A percentile compares a stretch with the other conserved stretches of the same genome.
Evolutionary conservation across 1,140 invertebrate genomes (phyloP).

Genomic region (Heliconius hewitsoni): DNA sequence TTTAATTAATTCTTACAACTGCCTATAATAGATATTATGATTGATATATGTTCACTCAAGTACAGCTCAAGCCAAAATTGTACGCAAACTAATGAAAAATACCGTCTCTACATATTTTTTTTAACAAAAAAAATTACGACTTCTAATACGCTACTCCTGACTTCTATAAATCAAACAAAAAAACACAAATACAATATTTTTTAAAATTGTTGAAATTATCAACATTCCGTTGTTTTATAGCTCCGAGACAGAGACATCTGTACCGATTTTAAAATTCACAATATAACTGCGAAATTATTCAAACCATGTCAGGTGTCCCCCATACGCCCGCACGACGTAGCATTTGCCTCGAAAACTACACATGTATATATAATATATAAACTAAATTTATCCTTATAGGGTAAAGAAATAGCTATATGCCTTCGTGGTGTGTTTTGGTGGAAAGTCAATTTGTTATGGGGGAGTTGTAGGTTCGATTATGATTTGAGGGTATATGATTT

Average conservation of each 20-base stretch:
- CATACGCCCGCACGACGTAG: conserved; percentile 54
- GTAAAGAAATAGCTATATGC: background rate
- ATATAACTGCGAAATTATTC: conserved; percentile 73
- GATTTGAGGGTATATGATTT: background rate
- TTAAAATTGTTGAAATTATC: conserved; percentile 26
- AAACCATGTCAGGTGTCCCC: conserved; percentile 70
- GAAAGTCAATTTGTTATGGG: background rate
- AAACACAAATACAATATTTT: conserved; percentile 13
- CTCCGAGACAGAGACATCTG: conserved; percentile 55
- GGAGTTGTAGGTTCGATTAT: background rate
- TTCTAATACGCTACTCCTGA: background rate
- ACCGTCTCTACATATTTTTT: too few relatives aligned
- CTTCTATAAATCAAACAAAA: background rate
- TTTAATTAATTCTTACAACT: too few relatives aligned
- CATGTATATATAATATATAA: background rate
- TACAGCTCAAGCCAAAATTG: too few relatives aligned
- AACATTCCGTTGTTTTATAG: conserved; percentile 54
- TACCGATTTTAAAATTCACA: conserved; percentile 66
- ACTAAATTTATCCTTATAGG: conserved; percentile 13
- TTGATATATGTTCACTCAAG: too few relatives aligned
- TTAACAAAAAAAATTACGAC: background rate
- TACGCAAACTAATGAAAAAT: too few relatives aligned
- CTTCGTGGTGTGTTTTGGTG: background rate
- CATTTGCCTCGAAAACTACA: conserved; percentile 15
- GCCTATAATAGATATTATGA: too few relatives aligned